Percentiles rank a stretch among this genome's conserved stretches.
Evolutionary conservation across 2,797 vertebrate genomes (phyloP).

Genomic region (Liparis tanakae): DNA sequence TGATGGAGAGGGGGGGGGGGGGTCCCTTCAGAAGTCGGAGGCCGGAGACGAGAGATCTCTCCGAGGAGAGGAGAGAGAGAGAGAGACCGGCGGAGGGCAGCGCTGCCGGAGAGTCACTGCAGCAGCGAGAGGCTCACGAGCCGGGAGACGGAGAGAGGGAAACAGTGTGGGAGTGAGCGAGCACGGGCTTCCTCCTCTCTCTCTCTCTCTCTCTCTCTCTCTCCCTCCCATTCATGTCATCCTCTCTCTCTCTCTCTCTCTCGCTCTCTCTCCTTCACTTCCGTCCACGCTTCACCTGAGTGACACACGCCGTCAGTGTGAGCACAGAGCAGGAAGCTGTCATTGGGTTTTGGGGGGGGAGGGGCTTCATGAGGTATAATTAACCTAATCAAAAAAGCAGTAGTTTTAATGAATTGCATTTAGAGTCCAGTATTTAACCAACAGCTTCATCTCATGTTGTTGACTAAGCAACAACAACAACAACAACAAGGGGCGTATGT

Average conservation of each 20-base stretch:
- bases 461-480: not conserved
- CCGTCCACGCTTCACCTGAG: constrained; percentile 61
- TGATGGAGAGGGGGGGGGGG: too few species aligned
- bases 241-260: constrained; percentile 49
- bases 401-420: not conserved
- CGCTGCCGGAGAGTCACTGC: constrained; percentile 68
- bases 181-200: constrained; percentile 71
- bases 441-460: not conserved
- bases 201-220: constrained; percentile 53
- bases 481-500: not conserved
- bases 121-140: constrained; percentile 71
- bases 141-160: constrained; percentile 75
- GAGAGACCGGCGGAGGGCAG: constrained; percentile 4
- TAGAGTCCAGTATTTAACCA: not conserved
- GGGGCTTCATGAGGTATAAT: not conserved
- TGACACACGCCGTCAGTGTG: constrained; percentile 36
- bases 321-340: constrained; percentile 46
- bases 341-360: constrained; percentile 1
- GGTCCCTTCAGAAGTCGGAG: constrained; percentile 21
- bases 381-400: not conserved
- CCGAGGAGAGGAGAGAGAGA: constrained; percentile 17
- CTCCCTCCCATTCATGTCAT: not conserved
- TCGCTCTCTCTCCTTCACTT: constrained; percentile 64
- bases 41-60: constrained; percentile 31
- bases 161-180: constrained; percentile 84